Percentiles rank a stretch among this genome's conserved stretches.
These are phyloP conservation scores for Aleiodes alternator DNA, from an alignment of 2,888 invertebrate species.

Conservation along the genomic window DNA sequence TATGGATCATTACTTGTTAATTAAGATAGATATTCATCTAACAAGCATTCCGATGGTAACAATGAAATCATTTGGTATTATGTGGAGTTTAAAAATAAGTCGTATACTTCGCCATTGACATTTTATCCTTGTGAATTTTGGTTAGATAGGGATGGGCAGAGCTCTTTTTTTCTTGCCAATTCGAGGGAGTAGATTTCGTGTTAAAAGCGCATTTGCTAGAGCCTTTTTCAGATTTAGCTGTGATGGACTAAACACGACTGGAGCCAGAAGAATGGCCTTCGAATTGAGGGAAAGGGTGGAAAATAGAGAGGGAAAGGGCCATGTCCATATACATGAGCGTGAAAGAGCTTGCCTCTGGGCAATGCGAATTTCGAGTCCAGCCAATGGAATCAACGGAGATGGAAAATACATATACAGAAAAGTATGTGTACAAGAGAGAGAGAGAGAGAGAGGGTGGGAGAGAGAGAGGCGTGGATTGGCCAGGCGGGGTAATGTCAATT, in stretches of 20 bases:
- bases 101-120: constrained; percentile 52
- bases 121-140: constrained; percentile 65
- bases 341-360: constrained; percentile 19
- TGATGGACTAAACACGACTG: constrained; percentile 57
- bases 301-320: background rate
- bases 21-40: no score
- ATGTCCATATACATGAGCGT: constrained; percentile 34
- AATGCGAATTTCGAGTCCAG: background rate
- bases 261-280: constrained; percentile 35
- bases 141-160: constrained; percentile 60
- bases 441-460: constrained; percentile 27
- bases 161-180: constrained; percentile 39
- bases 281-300: background rate
- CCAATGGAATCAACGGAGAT: constrained; percentile 22
- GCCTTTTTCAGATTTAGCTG: constrained; percentile 50
- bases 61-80: no score
- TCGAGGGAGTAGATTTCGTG: constrained; percentile 19
- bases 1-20: no score
- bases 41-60: no score
- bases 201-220: constrained; percentile 34
- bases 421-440: constrained; percentile 3
- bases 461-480: constrained; percentile 45
- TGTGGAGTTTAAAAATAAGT: no score
- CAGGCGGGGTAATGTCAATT: constrained; percentile 71
- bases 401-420: background rate